Conservation (phyloP, 2,797 vertebrate species). For the Oreochromis mossambicus region DNA sequence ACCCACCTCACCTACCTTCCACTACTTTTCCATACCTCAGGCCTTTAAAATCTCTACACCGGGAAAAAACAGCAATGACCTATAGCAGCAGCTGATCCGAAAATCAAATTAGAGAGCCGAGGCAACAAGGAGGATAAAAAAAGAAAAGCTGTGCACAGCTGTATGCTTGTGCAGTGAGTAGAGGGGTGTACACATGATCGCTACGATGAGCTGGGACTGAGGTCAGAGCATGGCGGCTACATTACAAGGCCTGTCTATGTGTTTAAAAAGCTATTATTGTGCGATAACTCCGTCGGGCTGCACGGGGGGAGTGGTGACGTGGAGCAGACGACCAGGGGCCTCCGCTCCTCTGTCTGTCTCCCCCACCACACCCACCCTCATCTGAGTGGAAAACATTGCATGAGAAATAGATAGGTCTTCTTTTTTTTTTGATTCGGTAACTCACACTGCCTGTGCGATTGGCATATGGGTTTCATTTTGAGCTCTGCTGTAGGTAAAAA, state of each 20-base stretch:
- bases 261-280: slow-evolving; percentile 58
- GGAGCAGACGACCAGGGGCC: neutral
- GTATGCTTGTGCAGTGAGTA: slow-evolving; percentile 32
- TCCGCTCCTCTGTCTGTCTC: neutral
- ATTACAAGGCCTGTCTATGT: slow-evolving; percentile 36
- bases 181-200: slow-evolving; percentile 13
- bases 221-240: neutral
- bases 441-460: slow-evolving; percentile 21
- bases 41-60: slow-evolving; percentile 57
- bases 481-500: slow-evolving; percentile 67
- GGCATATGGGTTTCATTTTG: slow-evolving; percentile 69
- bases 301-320: slow-evolving; percentile 19
- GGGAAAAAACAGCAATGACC: slow-evolving; percentile 54
- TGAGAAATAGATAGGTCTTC: slow-evolving; percentile 31
- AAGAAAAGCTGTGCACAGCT: neutral
- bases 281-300: slow-evolving; percentile 36
- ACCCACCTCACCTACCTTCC: neutral
- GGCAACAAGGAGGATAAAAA: neutral
- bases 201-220: neutral
- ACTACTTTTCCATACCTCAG: slow-evolving; percentile 43
- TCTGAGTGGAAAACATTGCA: slow-evolving; percentile 61
- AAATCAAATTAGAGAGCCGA: slow-evolving; percentile 50
- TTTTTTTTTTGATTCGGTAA: slow-evolving; percentile 56
- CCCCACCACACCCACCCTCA: neutral
- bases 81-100: slow-evolving; percentile 21